Base-by-base conservation (phyloP, 2,113 vertebrate species). In the Lasiurus borealis region DNA sequence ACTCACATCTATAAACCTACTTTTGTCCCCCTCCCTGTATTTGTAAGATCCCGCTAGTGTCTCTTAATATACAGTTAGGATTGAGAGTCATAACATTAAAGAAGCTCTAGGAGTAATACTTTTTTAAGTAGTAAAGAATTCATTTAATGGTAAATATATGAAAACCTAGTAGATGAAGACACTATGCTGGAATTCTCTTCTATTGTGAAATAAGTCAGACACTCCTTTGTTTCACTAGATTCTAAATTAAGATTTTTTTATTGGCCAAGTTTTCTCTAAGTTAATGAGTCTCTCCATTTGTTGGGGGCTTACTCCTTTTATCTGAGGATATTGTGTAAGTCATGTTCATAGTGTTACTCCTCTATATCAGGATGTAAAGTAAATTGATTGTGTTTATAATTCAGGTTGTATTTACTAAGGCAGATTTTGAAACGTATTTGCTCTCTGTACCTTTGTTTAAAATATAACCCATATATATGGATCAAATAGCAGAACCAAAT, bases 211-310 rank as follows among this genome's bases (percentile, higher is more conserved):
- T 76, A 83, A 83, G 27, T 44, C 15, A 6, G 71, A 29, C 27
- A 72, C 14, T 64, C 44, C 27, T 84, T 64, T 92, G 52, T 59
- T 93, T 66, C 29, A n/a, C 34, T 78, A 54, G 13, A 87, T 72
- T 80, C 29, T 78, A 92, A 69, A 69, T 94, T 84, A 77, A 72
- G 34, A 52, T 78, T 85, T 85, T 84, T 85, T 66, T 78, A 59
- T 85, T 66, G 27, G 40, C 27, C 52, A 88, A 25, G 50, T 64
- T 92, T 92, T 72, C 52, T 72, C 29, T 72, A 64, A 62, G 21
- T 69, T 8, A 16, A 36, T 36, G 59, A 77, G 23, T 46, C 2
- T 54, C 46, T 75, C 12, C 48, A 59, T 59, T 71, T 78, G 18
- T 57, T 77, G 59, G 83, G 31, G 52, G 27, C 19, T 88, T 90